Evolutionary conservation across 2,888 invertebrate genomes (phyloP).

Genomic region (Agrenia bidenticulata): DNA sequence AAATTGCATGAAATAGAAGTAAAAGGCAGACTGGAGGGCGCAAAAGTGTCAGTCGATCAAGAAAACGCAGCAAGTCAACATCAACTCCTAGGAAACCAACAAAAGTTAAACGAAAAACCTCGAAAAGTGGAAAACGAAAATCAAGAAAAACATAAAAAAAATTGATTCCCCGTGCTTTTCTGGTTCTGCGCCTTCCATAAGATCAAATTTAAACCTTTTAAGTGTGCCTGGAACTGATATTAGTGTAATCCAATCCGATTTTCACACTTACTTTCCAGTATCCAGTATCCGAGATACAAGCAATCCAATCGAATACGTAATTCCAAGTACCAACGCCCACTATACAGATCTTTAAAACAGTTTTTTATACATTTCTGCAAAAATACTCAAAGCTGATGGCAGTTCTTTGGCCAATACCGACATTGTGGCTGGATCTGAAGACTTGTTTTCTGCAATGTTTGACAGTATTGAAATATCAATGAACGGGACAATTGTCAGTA

Average conservation of each 20-base stretch:
- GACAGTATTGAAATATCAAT: not conserved
- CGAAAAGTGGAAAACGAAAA: too few relatives aligned
- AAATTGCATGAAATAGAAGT: not conserved
- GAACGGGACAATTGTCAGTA: not conserved
- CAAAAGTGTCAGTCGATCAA: not conserved
- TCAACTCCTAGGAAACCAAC: constrained; percentile 2
- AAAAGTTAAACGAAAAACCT: not conserved
- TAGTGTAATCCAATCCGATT: not conserved
- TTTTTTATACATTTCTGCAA: not conserved
- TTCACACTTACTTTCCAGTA: not conserved
- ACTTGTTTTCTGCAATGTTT: not conserved
- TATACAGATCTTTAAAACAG: not conserved
- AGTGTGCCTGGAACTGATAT: not conserved
- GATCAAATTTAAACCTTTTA: not conserved
- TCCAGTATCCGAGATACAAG: not conserved
- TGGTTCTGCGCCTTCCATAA: not conserved
- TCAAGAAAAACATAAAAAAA: too few relatives aligned
- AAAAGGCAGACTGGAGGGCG: not conserved
- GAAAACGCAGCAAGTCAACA: not conserved
- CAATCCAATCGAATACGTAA: not conserved
- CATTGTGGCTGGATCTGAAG: not conserved
- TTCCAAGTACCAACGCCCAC: not conserved
- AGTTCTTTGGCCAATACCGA: not conserved
- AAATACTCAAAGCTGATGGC: constrained; percentile 1
- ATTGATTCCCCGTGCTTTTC: not conserved